Evolutionary conservation across 2,113 vertebrate genomes (phyloP).

Genomic region (Drymodes brunneopygia): DNA sequence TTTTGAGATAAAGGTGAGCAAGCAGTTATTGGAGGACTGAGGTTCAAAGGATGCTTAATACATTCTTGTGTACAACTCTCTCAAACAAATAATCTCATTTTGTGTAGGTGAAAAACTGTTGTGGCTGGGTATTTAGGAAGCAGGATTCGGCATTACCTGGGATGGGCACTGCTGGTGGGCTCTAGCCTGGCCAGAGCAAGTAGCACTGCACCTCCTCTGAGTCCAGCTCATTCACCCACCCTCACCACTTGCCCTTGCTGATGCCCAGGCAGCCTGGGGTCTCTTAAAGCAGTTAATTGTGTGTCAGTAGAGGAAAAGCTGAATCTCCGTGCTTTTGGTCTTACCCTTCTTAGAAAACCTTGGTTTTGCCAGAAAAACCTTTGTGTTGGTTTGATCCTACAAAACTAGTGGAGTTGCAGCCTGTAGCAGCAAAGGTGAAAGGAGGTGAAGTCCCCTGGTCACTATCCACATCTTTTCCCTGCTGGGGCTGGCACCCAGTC

Average conservation of each 20-base stretch:
- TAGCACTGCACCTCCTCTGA: neutral
- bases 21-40: neutral
- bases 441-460: neutral
- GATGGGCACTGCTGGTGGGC: no score
- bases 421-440: neutral
- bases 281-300: neutral
- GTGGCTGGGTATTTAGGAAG: neutral
- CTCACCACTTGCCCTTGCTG: neutral
- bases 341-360: neutral
- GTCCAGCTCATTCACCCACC: neutral
- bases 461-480: fast-evolving
- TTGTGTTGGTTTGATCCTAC: neutral
- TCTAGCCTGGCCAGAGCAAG: neutral
- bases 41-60: neutral
- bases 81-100: neutral
- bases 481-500: neutral
- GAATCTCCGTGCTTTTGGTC: neutral
- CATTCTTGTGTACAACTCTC: neutral
- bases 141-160: fast-evolving
- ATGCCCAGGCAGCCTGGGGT: neutral
- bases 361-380: neutral
- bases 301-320: neutral
- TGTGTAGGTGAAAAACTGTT: neutral
- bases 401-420: neutral
- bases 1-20: neutral